These are phyloP conservation scores for Yoshiicerus persimilis DNA, from an alignment of 1,140 invertebrate genomes.

Conservation along the genomic window DNA sequence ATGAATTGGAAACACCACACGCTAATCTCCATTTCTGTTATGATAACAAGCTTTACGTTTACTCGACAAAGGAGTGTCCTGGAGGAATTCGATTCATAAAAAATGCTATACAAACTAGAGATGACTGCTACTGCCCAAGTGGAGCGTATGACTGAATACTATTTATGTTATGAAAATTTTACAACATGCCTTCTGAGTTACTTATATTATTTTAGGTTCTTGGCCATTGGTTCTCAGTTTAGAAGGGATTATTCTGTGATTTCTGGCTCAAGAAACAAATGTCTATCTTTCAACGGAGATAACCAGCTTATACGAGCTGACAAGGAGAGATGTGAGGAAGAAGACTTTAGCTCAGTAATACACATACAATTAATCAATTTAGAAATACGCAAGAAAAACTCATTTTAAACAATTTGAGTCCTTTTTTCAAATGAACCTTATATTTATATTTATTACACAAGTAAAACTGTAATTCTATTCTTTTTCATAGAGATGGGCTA, in stretches of 20 bases:
- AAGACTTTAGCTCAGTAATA: too few species aligned
- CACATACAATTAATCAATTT: too few species aligned
- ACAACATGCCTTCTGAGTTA: too few species aligned
- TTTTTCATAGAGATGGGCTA: background rate
- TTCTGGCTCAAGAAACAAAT: background rate
- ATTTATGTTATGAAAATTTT: too few species aligned
- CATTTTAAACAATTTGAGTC: too few species aligned
- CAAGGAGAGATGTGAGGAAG: too few species aligned
- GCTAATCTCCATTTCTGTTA: background rate
- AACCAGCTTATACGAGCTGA: too few species aligned
- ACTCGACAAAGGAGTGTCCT: background rate
- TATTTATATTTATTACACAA: too few species aligned
- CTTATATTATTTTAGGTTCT: background rate
- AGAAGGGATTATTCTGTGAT: background rate
- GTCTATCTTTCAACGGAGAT: background rate
- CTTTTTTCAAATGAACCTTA: background rate
- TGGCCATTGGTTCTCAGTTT: background rate
- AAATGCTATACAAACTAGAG: background rate
- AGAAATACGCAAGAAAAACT: too few species aligned
- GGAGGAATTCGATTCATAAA: background rate
- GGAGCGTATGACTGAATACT: too few species aligned
- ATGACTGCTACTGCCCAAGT: background rate
- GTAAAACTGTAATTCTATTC: too few species aligned
- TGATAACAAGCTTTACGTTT: background rate
- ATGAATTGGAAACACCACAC: background rate